Evolutionary conservation across 2,888 invertebrate genomes (phyloP).

Genomic region (Hyppa rectilinea): DNA sequence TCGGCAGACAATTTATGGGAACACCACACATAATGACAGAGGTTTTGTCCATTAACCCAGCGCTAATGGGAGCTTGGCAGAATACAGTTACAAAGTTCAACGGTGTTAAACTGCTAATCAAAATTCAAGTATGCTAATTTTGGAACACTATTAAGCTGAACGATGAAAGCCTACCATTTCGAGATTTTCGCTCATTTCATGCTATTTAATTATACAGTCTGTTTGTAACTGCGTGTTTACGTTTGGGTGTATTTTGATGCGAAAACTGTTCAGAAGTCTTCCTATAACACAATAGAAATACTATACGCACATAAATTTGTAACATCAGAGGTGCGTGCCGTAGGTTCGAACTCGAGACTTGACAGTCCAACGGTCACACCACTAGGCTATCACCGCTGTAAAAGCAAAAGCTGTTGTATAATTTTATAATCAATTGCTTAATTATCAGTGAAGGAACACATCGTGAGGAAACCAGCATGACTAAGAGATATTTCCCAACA

Average conservation of each 20-base stretch:
- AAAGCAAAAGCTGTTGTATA: too few species aligned
- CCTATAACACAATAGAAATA: background rate
- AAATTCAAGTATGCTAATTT: constrained; percentile 89
- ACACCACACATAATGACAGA: constrained; percentile 77
- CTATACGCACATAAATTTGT: too few species aligned
- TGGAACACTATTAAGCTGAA: constrained; percentile 79
- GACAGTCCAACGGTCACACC: too few species aligned
- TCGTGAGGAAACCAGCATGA: too few species aligned
- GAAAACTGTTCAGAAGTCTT: constrained; percentile 26
- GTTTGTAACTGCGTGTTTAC: constrained; percentile 58
- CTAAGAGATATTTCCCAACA: too few species aligned
- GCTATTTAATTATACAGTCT: constrained; percentile 71
- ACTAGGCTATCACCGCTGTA: too few species aligned
- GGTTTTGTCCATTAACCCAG: constrained; percentile 83
- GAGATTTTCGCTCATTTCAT: constrained; percentile 65
- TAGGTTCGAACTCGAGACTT: too few species aligned
- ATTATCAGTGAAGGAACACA: too few species aligned
- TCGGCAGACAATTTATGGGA: constrained; percentile 76
- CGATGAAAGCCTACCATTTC: constrained; percentile 64
- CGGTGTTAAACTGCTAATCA: constrained; percentile 86
- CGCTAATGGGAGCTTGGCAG: constrained; percentile 78
- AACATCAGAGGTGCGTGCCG: too few species aligned
- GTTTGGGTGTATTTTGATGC: constrained; percentile 29
- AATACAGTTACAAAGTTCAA: constrained; percentile 74
- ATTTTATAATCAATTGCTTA: too few species aligned